phyloP scores from a whole-genome alignment of 2,113 vertebrate species.

The Burhinus bistriatus region DNA sequence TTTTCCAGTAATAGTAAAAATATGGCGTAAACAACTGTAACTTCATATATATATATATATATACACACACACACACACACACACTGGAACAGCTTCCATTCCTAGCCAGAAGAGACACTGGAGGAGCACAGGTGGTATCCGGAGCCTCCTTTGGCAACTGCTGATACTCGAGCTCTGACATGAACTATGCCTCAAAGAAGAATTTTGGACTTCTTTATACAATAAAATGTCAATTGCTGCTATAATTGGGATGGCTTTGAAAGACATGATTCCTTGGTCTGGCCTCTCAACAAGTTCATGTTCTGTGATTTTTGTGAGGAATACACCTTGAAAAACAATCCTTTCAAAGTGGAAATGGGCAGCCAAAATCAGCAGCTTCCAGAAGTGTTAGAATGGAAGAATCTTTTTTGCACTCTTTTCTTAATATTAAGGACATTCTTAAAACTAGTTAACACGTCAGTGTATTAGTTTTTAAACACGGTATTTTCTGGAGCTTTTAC shows the following conservation, averaged over 20 bases:
- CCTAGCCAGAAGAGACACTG: conserved; percentile 64
- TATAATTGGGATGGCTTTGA: conserved; percentile 72
- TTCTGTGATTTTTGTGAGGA: conserved; percentile 48
- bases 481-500: conserved; percentile 70
- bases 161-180: conserved; percentile 66
- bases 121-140: conserved; percentile 60
- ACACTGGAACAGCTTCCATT: conserved; percentile 55
- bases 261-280: conserved; percentile 43
- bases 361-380: conserved; percentile 74
- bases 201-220: conserved; percentile 66
- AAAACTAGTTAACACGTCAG: conserved; percentile 61
- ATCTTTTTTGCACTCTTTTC: conserved; percentile 70
- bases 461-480: conserved; percentile 66
- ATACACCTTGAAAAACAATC: conserved; percentile 62
- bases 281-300: conserved; percentile 52
- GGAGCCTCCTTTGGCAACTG: conserved; percentile 61
- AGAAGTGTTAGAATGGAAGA: conserved; percentile 65
- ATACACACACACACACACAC: too few species aligned
- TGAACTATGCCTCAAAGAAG: conserved; percentile 63
- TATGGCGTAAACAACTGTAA: neutral
- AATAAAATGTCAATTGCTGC: conserved; percentile 77
- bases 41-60: too few species aligned
- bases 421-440: conserved; percentile 67
- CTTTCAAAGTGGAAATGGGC: conserved; percentile 57
- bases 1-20: neutral